phyloP scores from a whole-genome alignment of 2,113 vertebrate species.

The Xenus cinereus region DNA sequence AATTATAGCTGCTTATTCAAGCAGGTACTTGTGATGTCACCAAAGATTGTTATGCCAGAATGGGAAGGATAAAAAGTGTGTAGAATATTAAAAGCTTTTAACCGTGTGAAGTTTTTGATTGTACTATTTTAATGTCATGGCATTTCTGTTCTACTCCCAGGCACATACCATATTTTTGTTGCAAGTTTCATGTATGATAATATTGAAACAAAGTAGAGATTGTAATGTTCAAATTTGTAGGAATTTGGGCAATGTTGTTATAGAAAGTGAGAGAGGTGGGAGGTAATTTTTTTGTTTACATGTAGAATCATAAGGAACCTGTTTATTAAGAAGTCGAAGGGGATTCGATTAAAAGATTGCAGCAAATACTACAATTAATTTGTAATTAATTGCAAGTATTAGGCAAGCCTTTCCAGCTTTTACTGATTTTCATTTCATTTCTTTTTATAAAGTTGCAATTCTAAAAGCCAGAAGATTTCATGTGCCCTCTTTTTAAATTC shows the following conservation, averaged over 20 bases:
- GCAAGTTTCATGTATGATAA: background rate
- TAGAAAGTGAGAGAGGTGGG: background rate
- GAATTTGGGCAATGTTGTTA: background rate
- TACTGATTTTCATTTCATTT: background rate
- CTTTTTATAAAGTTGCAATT: background rate
- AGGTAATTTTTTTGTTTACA: background rate
- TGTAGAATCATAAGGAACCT: background rate
- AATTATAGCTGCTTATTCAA: background rate
- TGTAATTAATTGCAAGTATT: background rate
- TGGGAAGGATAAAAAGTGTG: background rate
- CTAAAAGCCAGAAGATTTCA: background rate
- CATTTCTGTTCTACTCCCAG: background rate
- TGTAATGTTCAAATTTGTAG: background rate
- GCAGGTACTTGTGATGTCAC: background rate
- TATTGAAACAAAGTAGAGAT: background rate
- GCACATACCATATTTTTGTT: background rate
- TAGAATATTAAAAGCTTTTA: background rate
- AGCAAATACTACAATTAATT: background rate
- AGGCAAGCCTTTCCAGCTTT: background rate
- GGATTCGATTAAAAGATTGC: background rate
- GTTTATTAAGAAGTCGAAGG: background rate
- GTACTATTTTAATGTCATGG: rapidly evolving
- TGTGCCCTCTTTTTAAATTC: background rate
- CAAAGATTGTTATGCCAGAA: background rate
- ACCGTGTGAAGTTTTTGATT: background rate